Base-by-base conservation (phyloP, 2,797 vertebrate species). In the Lepilemur septentrionalis region DNA sequence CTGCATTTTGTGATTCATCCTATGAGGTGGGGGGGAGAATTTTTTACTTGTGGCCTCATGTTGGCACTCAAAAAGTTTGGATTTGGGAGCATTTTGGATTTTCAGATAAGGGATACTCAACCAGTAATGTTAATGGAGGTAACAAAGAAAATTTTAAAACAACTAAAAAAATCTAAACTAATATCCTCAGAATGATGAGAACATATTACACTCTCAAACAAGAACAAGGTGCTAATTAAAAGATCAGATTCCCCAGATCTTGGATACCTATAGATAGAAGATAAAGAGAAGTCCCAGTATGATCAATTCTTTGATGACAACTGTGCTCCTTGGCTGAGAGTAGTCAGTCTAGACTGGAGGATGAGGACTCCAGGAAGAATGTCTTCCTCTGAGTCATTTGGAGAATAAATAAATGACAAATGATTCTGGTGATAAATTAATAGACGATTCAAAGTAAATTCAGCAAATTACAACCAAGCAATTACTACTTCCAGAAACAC, bases 401-500 rank as follows among this genome's bases (percentile, higher is more conserved):
- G 4, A 28, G 15, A 32, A 75, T 75, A 55, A 69, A 23, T 69
- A 63, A 92, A 22, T 75, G 41, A 81, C 41, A 89, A 72, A 35
- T 46, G 41, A 83, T 63, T 72, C 52, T 69, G 38, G 32, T 79
- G 43, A 65, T 67, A 80, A 67, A 83, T 67, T 67, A 95, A 72
- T 30, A 93, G 32, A 83, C 55, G 43, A 72, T 22, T 91, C 15
- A 85, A 94, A 93, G 25, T 30, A 89, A 69, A 75, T 0, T 17
- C 13, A 89, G 43, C 61, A 57, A 91, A 93, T 75, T 88, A 81
- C 38, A 93, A 76, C n/a, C 22, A 93, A 91, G 15, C 46, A 89
- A 81, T 79, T 89, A 57, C 17, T 79, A 70, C 57, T 72, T 92
- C 35, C 35, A 89, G 41, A 88, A 92, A 96, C 32, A 23, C 22